A percentile compares a stretch with the other conserved stretches of the same genome.
Conservation (phyloP, 2,113 vertebrate genomes). For the Malurus elegans region DNA sequence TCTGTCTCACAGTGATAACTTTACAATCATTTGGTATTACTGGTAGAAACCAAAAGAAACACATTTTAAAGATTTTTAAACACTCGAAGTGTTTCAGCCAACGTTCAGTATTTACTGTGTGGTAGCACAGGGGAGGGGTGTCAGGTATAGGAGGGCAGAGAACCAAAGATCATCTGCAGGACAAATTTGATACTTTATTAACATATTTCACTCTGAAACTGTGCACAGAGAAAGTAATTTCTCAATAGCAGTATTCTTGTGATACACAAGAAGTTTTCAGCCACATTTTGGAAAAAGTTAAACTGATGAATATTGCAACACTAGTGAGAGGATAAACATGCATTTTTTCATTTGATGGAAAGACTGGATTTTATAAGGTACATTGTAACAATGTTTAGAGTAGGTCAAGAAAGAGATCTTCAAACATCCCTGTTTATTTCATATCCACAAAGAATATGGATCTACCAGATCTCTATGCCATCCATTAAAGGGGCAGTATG, state of each 20-base stretch:
- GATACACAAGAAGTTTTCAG: background rate
- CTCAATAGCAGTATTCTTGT: background rate
- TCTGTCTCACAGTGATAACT: background rate
- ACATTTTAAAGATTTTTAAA: background rate
- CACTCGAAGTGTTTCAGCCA: background rate
- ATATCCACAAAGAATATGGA: background rate
- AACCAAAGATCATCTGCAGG: background rate
- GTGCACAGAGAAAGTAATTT: background rate
- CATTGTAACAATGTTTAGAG: background rate
- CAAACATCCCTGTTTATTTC: background rate
- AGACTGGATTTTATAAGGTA: background rate
- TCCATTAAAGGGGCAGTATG: background rate
- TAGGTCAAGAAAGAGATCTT: background rate
- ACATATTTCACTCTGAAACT: background rate
- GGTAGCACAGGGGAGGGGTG: accelerated
- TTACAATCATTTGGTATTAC: background rate
- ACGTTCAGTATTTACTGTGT: accelerated
- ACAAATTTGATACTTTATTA: background rate
- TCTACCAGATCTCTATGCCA: background rate
- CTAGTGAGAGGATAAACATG: background rate
- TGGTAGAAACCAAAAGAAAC: background rate
- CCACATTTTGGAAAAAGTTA: background rate
- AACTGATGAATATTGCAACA: background rate
- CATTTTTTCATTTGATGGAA: background rate
- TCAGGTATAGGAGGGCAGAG: background rate